Percentiles rank a stretch among this genome's conserved stretches.
phyloP scores from a whole-genome alignment of 1,140 invertebrate species.

The Drosophila nasuta region DNA sequence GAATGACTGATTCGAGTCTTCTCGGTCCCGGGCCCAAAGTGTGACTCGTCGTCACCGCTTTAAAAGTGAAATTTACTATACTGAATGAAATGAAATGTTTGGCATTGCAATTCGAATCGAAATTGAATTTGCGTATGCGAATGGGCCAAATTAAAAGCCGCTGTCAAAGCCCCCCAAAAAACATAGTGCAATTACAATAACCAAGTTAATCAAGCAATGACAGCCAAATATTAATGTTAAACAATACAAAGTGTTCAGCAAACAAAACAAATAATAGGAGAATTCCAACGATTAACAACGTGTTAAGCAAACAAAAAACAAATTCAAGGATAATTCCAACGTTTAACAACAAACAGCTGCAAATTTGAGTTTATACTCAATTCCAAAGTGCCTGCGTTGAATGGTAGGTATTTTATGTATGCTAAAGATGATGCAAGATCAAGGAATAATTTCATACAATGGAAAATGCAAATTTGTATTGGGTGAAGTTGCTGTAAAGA shows the following conservation, averaged over 20 bases:
- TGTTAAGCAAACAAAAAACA: background rate
- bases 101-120: conserved; percentile 25
- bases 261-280: conserved; percentile 18
- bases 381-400: conserved; percentile 35
- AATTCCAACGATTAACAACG: too few relatives aligned
- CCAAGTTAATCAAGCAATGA: conserved; percentile 47
- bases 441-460: background rate
- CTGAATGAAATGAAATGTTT: conserved; percentile 78
- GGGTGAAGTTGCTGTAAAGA: too few relatives aligned
- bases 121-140: conserved; percentile 16
- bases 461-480: background rate
- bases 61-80: conserved; percentile 83
- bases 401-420: conserved; percentile 45
- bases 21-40: conserved; percentile 47
- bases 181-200: conserved; percentile 50
- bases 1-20: conserved; percentile 53
- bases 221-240: conserved; percentile 39
- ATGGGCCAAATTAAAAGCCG: background rate
- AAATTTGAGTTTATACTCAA: conserved; percentile 1
- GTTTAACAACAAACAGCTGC: background rate
- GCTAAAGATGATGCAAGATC: conserved; percentile 30
- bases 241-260: conserved; percentile 20
- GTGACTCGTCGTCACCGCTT: conserved; percentile 53
- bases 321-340: conserved; percentile 26
- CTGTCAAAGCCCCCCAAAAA: background rate